A percentile compares a stretch with the other conserved stretches of the same genome.
Evolutionary conservation across 2,113 vertebrate species (phyloP).

Genomic region (Callipepla squamata): DNA sequence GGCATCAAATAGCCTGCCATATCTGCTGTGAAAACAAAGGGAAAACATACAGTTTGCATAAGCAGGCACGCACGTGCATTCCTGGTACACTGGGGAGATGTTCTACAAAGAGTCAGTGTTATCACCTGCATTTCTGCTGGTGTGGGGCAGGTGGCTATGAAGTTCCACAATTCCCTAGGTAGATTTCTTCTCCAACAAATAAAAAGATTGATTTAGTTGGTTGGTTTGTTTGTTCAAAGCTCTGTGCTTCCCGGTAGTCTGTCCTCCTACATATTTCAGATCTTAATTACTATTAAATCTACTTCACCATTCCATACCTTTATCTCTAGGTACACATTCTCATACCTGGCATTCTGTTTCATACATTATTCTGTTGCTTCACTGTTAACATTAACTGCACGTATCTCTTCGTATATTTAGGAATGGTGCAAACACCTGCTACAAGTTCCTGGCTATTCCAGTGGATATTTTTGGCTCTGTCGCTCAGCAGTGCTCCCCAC

Average conservation of each 20-base stretch:
- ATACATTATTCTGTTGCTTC: not conserved
- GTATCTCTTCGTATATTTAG: not conserved
- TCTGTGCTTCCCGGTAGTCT: not conserved
- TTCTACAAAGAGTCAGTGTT: fast-evolving
- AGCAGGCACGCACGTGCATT: not conserved
- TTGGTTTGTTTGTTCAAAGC: not conserved
- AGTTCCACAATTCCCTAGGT: not conserved
- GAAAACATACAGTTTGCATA: not conserved
- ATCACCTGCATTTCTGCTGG: not conserved
- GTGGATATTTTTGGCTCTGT: not conserved
- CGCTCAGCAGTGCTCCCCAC: not conserved
- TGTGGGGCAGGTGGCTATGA: not conserved
- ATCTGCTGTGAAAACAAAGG: not conserved
- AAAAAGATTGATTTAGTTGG: not conserved
- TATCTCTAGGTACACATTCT: not conserved
- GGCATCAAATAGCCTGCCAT: not conserved
- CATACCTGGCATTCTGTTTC: not conserved
- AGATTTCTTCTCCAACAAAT: not conserved
- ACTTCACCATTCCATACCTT: not conserved
- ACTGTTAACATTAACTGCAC: not conserved
- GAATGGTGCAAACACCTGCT: not conserved
- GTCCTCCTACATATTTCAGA: not conserved
- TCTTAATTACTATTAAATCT: not conserved
- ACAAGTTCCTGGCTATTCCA: not conserved
- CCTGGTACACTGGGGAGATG: not conserved